Conservation (phyloP, 2,113 vertebrate species). For the Chiloscyllium plagiosum region DNA sequence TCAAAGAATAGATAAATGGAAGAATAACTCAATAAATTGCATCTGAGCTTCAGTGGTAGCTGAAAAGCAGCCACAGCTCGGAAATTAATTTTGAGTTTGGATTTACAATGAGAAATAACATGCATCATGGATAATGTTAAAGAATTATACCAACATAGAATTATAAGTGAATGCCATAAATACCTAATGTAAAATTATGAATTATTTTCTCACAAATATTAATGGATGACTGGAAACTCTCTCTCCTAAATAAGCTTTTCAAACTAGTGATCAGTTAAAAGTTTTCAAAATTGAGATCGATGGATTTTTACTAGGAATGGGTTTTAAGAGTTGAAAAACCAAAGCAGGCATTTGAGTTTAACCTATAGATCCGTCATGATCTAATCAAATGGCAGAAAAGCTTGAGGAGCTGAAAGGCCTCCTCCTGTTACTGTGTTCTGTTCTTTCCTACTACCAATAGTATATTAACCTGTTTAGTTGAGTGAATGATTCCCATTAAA, state of each 20-base stretch:
- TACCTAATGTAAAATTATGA: not conserved
- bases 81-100: not conserved
- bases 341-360: not conserved
- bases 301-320: not conserved
- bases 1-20: not conserved
- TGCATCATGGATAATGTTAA: not conserved
- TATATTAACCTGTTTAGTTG: not conserved
- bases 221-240: not conserved
- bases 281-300: not conserved
- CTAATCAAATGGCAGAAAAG: not conserved
- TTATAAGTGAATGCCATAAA: not conserved
- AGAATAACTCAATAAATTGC: not conserved
- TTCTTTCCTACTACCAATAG: not conserved
- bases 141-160: not conserved
- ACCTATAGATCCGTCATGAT: not conserved
- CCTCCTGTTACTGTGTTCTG: not conserved
- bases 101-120: not conserved
- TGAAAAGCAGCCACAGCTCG: not conserved
- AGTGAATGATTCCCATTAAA: not conserved
- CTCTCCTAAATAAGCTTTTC: not conserved
- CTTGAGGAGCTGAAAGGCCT: not conserved
- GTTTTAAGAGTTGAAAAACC: not conserved
- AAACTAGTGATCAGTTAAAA: not conserved
- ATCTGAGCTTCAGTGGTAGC: not conserved
- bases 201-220: not conserved